Evolutionary conservation across 2,113 vertebrate species (phyloP).

Genomic region (Xyrauchen texanus): DNA sequence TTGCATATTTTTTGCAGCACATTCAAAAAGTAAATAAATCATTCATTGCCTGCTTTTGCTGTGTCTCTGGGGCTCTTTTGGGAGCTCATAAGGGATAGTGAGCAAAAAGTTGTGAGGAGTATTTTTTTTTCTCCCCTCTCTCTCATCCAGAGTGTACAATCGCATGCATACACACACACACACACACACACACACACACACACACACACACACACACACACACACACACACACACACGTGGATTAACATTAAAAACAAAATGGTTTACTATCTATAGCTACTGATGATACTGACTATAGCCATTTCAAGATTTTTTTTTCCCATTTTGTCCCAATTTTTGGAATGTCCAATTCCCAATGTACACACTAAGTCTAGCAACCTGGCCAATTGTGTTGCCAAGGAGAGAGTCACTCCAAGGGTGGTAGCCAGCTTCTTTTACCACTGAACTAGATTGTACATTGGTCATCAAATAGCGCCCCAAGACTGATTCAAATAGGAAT

Average conservation of each 20-base stretch:
- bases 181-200: background rate
- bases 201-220: background rate
- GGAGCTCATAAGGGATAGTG: slow-evolving; percentile 47
- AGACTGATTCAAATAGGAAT: too few relatives aligned
- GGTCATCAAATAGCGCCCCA: too few relatives aligned
- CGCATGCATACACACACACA: background rate
- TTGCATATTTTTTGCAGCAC: slow-evolving; percentile 59
- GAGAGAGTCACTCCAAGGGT: too few relatives aligned
- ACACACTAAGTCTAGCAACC: too few relatives aligned
- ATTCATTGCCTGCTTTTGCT: slow-evolving; percentile 61
- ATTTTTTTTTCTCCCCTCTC: slow-evolving; percentile 5
- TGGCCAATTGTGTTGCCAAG: too few relatives aligned
- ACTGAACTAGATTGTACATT: too few relatives aligned
- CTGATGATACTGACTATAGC: background rate
- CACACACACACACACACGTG: background rate
- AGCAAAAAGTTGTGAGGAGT: slow-evolving; percentile 26
- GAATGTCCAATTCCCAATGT: too few relatives aligned
- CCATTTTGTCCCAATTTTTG: too few relatives aligned
- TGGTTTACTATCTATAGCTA: background rate
- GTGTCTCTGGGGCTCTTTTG: slow-evolving; percentile 51
- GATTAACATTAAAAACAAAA: background rate
- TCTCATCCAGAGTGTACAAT: slow-evolving; percentile 5
- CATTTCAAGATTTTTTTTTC: too few relatives aligned
- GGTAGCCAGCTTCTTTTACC: too few relatives aligned
- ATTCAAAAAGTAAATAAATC: slow-evolving; percentile 64